These are phyloP conservation scores for Leucoma salicis DNA, from an alignment of 2,888 invertebrate species.

Conservation along the genomic window DNA sequence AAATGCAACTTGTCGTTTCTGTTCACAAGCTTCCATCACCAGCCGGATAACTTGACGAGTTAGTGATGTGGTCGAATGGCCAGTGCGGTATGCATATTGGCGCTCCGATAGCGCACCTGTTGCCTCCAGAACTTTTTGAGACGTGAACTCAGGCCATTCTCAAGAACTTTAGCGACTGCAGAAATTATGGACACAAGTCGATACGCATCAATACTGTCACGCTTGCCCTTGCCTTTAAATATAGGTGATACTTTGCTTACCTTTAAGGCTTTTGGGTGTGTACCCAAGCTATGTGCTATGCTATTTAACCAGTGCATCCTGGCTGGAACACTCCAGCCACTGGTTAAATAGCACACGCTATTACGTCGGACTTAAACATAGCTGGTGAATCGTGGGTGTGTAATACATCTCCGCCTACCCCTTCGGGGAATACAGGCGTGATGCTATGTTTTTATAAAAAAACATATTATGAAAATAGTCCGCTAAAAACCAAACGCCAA, in stretches of 20 bases:
- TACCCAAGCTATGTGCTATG: no score
- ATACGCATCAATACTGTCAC: conserved; percentile 5
- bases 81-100: conserved; percentile 6
- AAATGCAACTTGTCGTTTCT: no score
- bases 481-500: no score
- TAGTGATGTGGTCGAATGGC: conserved; percentile 5
- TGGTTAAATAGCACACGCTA: background rate
- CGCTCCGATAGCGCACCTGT: conserved; percentile 3
- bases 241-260: background rate
- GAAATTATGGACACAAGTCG: conserved; percentile 11
- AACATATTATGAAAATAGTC: no score
- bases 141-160: conserved; percentile 6
- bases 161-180: conserved; percentile 7
- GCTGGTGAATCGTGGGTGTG: no score
- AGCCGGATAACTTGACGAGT: conserved; percentile 2
- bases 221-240: background rate
- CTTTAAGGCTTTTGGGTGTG: background rate
- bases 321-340: background rate
- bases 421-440: no score
- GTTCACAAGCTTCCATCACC: no score
- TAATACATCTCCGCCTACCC: no score
- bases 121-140: background rate
- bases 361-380: no score
- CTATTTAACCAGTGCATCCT: no score
- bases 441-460: no score